phyloP scores from a whole-genome alignment of 2,888 invertebrate species.

The Brachypterus glaber region DNA sequence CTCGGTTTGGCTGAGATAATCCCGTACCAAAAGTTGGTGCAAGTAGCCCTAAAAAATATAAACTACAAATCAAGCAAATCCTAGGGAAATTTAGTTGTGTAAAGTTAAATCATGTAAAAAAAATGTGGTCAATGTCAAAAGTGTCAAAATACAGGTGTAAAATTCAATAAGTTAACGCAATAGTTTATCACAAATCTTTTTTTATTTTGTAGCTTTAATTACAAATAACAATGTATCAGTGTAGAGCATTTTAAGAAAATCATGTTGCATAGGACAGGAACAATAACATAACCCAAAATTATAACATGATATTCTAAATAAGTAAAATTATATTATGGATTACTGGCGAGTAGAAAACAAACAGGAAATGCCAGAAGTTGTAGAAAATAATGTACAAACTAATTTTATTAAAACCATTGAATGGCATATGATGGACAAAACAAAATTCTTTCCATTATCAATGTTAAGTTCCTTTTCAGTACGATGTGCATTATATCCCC shows the following conservation, averaged over 20 bases:
- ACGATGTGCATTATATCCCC: conserved; percentile 74
- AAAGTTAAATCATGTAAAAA: too few species aligned
- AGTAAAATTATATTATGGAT: neutral
- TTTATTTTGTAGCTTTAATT: too few species aligned
- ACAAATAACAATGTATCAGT: too few species aligned
- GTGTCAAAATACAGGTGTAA: conserved; percentile 9
- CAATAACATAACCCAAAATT: neutral
- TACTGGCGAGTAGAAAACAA: neutral
- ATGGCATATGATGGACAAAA: conserved; percentile 97
- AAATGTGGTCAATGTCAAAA: conserved; percentile 9
- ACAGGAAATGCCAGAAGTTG: conserved; percentile 10
- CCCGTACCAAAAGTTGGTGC: too few species aligned
- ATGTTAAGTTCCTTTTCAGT: conserved; percentile 77
- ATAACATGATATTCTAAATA: neutral
- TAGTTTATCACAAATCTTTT: too few species aligned
- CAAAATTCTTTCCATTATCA: conserved; percentile 86
- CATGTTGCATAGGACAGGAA: neutral
- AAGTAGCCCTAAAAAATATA: too few species aligned
- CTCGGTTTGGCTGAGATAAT: too few species aligned
- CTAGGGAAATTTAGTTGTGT: too few species aligned
- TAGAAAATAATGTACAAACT: conserved; percentile 12
- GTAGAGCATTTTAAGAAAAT: neutral
- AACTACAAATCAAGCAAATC: too few species aligned
- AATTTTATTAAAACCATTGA: conserved; percentile 77
- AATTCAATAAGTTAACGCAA: conserved; percentile 4